Conservation (phyloP, 2,888 invertebrate genomes). For the Ormyrus thymus region DNA sequence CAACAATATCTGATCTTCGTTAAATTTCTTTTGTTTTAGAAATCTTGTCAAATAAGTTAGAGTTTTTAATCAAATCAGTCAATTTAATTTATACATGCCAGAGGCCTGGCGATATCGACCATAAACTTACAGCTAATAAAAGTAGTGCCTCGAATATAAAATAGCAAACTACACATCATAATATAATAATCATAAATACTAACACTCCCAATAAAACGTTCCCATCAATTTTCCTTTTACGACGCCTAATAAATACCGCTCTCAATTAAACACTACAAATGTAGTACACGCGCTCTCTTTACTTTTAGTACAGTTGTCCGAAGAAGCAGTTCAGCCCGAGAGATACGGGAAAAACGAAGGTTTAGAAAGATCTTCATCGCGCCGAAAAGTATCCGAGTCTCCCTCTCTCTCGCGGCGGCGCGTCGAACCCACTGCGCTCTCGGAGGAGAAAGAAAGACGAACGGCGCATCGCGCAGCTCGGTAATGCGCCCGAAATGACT, state of each 20-base stretch:
- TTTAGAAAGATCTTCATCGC: constrained; percentile 15
- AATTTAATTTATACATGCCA: not conserved
- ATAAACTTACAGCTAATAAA: constrained; percentile 17
- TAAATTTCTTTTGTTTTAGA: too few relatives aligned
- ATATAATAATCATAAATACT: constrained; percentile 44
- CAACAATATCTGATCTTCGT: too few relatives aligned
- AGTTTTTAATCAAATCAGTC: too few relatives aligned
- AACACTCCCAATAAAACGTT: constrained; percentile 32
- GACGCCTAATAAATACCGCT: constrained; percentile 40
- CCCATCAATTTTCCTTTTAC: constrained; percentile 46
- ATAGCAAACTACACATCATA: constrained; percentile 39
- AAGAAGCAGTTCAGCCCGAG: too few relatives aligned
- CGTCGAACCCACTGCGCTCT: not conserved
- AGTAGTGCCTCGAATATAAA: constrained; percentile 29
- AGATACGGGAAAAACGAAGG: too few relatives aligned
- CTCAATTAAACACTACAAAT: constrained; percentile 57
- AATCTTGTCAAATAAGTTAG: too few relatives aligned
- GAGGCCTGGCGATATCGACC: not conserved
- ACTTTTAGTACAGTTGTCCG: not conserved
- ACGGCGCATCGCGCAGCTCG: constrained; percentile 38
- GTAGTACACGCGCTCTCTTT: constrained; percentile 55
- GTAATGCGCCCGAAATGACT: constrained; percentile 69
- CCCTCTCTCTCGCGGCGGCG: not conserved
- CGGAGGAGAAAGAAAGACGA: constrained; percentile 12
- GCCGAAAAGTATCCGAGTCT: too few relatives aligned